Conservation (phyloP, 2,888 invertebrate species). For the Dryobota labecula region DNA sequence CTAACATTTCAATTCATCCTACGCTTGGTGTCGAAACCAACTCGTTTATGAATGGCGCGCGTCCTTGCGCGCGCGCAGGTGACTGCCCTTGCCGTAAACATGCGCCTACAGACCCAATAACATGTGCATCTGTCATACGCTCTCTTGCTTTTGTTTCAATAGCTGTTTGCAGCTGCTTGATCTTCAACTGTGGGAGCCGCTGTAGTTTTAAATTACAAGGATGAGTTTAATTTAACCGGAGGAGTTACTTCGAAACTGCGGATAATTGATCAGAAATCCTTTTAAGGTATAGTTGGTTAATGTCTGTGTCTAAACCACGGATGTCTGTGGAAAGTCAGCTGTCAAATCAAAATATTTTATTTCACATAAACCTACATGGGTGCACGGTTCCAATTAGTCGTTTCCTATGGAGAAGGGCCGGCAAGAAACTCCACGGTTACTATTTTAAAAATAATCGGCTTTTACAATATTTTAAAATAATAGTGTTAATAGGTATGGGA, state of each 20-base stretch:
- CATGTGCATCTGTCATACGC: constrained; percentile 56
- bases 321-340: background rate
- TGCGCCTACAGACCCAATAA: constrained; percentile 60
- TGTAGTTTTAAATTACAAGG: constrained; percentile 15
- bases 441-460: too few species aligned
- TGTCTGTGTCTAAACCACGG: too few species aligned
- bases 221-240: background rate
- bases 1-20: constrained; percentile 7
- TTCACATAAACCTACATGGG: too few species aligned
- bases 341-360: too few species aligned
- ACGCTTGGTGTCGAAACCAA: constrained; percentile 55
- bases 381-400: too few species aligned
- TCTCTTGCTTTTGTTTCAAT: constrained; percentile 48
- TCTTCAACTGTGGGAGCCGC: constrained; percentile 5
- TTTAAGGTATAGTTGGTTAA: too few species aligned
- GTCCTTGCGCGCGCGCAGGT: constrained; percentile 73
- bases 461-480: too few species aligned
- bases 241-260: background rate
- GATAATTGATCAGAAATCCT: background rate
- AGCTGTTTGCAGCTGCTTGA: constrained; percentile 51
- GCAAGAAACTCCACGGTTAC: too few species aligned
- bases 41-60: constrained; percentile 76
- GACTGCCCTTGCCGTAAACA: constrained; percentile 70
- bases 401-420: too few species aligned
- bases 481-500: too few species aligned